A percentile compares a stretch with the other conserved stretches of the same genome.
Evolutionary conservation across 2,888 invertebrate species (phyloP).

Genomic region (Harpalus rubripes): DNA sequence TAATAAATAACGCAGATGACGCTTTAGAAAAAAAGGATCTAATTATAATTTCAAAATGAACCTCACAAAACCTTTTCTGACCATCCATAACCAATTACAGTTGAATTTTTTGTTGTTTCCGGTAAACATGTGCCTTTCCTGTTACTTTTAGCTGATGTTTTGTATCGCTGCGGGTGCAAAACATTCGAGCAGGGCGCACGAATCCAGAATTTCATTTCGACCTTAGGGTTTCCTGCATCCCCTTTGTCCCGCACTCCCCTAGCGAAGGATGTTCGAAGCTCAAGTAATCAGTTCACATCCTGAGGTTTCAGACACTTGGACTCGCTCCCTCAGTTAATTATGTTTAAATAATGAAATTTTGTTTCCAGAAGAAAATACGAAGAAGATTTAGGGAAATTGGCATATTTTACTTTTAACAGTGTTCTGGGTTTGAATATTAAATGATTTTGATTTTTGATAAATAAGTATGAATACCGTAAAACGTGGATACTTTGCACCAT

Average conservation of each 20-base stretch:
- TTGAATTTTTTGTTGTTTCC: neutral
- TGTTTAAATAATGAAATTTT: constrained; percentile 62
- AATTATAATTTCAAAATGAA: neutral
- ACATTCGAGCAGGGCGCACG: neutral
- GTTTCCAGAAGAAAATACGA: constrained; percentile 8
- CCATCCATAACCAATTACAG: constrained; percentile 5
- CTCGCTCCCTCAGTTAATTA: constrained; percentile 40
- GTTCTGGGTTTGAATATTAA: neutral
- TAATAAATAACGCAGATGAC: too few relatives aligned
- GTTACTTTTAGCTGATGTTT: neutral
- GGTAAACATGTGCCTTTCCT: neutral
- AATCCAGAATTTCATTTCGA: neutral
- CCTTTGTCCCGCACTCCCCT: neutral
- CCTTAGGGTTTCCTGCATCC: neutral
- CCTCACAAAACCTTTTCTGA: neutral
- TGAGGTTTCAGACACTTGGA: constrained; percentile 45
- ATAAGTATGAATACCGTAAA: too few relatives aligned
- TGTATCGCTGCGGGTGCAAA: neutral
- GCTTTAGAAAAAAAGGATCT: neutral
- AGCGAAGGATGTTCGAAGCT: neutral
- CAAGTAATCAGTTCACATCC: constrained; percentile 56
- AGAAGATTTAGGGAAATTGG: neutral
- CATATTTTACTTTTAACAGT: neutral
- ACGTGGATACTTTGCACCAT: too few relatives aligned
- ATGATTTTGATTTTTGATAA: neutral